Evolutionary conservation across 2,113 vertebrate genomes (phyloP).

Genomic region (Rhinichthys klamathensis): DNA sequence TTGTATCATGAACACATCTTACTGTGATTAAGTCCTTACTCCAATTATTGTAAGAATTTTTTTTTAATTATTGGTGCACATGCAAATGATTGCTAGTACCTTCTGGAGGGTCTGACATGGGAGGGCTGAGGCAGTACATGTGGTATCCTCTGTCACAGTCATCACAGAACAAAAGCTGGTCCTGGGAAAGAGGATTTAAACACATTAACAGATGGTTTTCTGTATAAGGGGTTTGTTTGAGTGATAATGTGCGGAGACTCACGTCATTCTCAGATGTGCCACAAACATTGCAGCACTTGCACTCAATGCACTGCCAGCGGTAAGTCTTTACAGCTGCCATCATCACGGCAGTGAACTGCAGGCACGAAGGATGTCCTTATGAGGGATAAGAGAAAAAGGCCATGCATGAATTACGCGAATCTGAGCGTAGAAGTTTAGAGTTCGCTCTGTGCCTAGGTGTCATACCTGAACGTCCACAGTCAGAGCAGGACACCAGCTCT

Average conservation of each 20-base stretch:
- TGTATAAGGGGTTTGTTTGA: not conserved
- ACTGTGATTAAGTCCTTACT: too few species aligned
- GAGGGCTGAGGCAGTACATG: conserved; percentile 92
- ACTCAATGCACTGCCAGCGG: conserved; percentile 98
- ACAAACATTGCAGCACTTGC: conserved; percentile 97
- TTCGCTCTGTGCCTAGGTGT: not conserved
- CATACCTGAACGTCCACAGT: conserved; percentile 93
- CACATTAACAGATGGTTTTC: not conserved
- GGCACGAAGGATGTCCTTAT: conserved; percentile 90
- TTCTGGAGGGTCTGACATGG: conserved; percentile 93
- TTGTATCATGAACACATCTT: too few species aligned
- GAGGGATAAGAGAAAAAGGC: not conserved
- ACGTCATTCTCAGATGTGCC: conserved; percentile 96
- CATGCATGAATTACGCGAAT: not conserved
- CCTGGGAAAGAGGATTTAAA: conserved; percentile 68
- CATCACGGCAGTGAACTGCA: conserved; percentile 97
- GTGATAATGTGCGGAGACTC: conserved; percentile 60
- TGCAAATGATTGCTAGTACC: conserved; percentile 68
- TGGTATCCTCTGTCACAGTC: conserved; percentile 94
- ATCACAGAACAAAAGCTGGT: conserved; percentile 92
- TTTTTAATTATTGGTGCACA: too few species aligned
- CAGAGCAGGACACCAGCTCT: conserved; percentile 94
- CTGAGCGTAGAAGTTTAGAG: not conserved
- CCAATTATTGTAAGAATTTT: too few species aligned
- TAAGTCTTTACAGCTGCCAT: conserved; percentile 97